A percentile compares a stretch with the other conserved stretches of the same genome.
Conservation (phyloP, 2,888 invertebrate species). For the Palloptera scutellata region DNA sequence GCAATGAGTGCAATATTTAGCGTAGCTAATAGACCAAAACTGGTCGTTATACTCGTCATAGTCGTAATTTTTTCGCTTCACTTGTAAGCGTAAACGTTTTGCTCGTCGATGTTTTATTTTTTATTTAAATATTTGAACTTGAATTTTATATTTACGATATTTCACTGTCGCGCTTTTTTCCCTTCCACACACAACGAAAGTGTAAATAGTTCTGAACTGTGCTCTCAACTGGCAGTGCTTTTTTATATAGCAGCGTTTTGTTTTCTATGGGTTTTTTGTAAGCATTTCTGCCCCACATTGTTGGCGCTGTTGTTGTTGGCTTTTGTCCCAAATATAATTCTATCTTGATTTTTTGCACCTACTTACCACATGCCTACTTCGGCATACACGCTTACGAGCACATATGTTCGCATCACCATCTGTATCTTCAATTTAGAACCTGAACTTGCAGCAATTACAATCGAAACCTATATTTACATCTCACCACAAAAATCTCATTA, state of each 20-base stretch:
- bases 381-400: too few relatives aligned
- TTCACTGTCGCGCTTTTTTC: conserved; percentile 11
- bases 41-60: conserved; percentile 15
- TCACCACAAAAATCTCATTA: conserved; percentile 15
- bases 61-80: background rate
- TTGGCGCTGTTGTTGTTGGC: conserved; percentile 20
- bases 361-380: too few relatives aligned
- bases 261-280: background rate
- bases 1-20: conserved; percentile 36
- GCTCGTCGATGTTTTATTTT: conserved; percentile 19
- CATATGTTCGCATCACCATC: background rate
- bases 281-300: background rate
- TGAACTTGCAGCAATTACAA: background rate
- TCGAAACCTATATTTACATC: conserved; percentile 5
- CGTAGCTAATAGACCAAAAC: conserved; percentile 42
- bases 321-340: conserved; percentile 37
- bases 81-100: background rate
- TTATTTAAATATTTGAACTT: conserved; percentile 1
- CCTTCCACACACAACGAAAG: conserved; percentile 34
- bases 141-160: background rate
- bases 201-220: conserved; percentile 51
- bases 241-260: conserved; percentile 47
- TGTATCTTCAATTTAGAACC: background rate
- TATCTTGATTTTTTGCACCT: conserved; percentile 34
- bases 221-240: conserved; percentile 39